Percentiles rank a stretch among this genome's conserved stretches.
These are phyloP conservation scores for Lutjanus campechanus DNA, from an alignment of 2,797 vertebrate species.

Conservation along the genomic window DNA sequence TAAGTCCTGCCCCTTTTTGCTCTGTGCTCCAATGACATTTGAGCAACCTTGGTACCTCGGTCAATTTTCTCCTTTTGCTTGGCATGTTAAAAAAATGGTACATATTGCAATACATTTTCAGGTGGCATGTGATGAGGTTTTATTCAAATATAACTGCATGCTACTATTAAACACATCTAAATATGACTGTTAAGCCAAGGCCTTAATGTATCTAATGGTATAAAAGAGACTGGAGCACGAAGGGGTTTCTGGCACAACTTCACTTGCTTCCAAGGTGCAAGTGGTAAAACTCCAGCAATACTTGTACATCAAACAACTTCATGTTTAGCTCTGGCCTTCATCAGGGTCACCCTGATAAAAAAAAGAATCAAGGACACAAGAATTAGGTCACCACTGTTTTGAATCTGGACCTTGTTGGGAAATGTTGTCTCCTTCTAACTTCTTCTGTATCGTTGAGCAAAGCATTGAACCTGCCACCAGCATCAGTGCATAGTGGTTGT, in stretches of 20 bases:
- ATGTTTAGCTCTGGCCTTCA: no score
- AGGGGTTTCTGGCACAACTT: no score
- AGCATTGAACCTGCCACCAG: background rate
- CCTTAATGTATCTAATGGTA: background rate
- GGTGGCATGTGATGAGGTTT: background rate
- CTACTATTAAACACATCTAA: no score
- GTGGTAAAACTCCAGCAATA: no score
- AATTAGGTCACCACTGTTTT: background rate
- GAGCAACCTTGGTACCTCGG: no score
- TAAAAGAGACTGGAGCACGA: background rate
- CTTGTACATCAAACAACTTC: no score
- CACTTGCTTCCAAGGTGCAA: no score
- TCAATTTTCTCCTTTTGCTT: no score
- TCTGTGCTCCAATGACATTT: no score
- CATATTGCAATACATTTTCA: background rate
- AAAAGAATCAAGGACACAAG: background rate
- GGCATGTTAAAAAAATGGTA: no score
- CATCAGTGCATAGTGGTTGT: background rate
- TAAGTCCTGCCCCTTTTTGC: no score
- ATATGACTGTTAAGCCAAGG: background rate
- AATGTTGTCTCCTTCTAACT: background rate
- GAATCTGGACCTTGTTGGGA: background rate
- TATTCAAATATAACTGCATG: background rate
- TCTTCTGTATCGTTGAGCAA: background rate
- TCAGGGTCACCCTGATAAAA: no score